Evolutionary conservation across 2,113 vertebrate genomes (phyloP).

Genomic region (Fregata magnificens): DNA sequence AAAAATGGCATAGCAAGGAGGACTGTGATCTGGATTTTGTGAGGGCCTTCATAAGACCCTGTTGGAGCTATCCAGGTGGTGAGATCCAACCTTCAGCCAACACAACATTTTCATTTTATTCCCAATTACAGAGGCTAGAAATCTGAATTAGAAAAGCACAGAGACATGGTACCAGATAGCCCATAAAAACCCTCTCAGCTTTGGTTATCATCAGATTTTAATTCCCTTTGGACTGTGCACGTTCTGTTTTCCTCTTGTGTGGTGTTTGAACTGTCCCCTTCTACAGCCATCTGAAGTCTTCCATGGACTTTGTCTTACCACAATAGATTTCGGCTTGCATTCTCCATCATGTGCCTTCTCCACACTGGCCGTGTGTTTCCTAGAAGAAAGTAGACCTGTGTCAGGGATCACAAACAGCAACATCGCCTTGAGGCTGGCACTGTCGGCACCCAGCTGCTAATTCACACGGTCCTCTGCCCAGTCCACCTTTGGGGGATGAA

Average conservation of each 20-base stretch:
- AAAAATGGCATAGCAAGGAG: background rate
- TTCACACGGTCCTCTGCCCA: background rate
- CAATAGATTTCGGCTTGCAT: background rate
- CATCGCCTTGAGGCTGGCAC: rapidly evolving
- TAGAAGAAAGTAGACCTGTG: background rate
- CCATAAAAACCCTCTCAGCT: background rate
- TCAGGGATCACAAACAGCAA: background rate
- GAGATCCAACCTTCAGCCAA: background rate
- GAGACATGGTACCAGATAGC: background rate
- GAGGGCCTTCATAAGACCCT: background rate
- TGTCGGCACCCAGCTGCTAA: background rate
- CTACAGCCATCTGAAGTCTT: background rate
- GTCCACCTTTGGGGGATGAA: background rate
- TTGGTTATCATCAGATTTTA: background rate
- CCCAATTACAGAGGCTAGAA: background rate
- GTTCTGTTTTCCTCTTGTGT: background rate
- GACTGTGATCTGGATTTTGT: background rate
- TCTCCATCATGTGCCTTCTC: slow-evolving; percentile 17
- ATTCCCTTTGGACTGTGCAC: background rate
- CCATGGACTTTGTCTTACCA: background rate
- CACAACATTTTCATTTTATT: background rate
- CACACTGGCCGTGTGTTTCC: background rate
- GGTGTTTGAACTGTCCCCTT: background rate
- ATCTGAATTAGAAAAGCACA: background rate
- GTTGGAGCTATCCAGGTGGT: background rate